Conservation (phyloP, 1,140 invertebrate species). For the Listronotus oregonensis region DNA sequence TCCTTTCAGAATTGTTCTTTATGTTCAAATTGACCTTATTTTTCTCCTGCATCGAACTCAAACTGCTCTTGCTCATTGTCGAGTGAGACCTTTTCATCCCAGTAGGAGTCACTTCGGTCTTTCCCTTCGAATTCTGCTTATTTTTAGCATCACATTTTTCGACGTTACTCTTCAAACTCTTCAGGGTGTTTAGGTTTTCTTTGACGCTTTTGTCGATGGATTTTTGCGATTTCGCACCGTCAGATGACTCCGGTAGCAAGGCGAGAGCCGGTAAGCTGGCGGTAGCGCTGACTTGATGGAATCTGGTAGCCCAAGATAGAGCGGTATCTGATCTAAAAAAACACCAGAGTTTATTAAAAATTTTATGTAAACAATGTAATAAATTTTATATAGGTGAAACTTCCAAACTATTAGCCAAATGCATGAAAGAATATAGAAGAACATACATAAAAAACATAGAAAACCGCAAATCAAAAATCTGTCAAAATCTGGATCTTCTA, state of each 20-base stretch:
- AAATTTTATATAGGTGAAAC: too few relatives aligned
- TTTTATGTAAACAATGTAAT: too few relatives aligned
- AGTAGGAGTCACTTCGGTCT: slow-evolving; percentile 1
- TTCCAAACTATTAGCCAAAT: too few relatives aligned
- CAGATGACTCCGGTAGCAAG: slow-evolving; percentile 56
- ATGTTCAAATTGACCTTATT: slow-evolving; percentile 48
- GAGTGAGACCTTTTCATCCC: slow-evolving; percentile 38
- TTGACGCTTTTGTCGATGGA: slow-evolving; percentile 52
- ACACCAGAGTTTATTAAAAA: not conserved
- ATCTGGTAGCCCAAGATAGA: slow-evolving; percentile 68
- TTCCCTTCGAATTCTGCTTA: slow-evolving; percentile 14
- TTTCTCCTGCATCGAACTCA: slow-evolving; percentile 43
- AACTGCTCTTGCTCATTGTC: slow-evolving; percentile 38
- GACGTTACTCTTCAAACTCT: slow-evolving; percentile 55
- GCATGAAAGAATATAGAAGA: too few relatives aligned
- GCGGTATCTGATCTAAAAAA: slow-evolving; percentile 47
- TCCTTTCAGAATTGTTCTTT: slow-evolving; percentile 44
- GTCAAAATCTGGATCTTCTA: too few relatives aligned
- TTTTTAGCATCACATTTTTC: slow-evolving; percentile 47
- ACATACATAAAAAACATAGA: too few relatives aligned
- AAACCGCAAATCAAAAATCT: too few relatives aligned
- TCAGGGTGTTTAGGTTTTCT: slow-evolving; percentile 58
- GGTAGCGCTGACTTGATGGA: slow-evolving; percentile 69
- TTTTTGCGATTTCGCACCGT: slow-evolving; percentile 36
- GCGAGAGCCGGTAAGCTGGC: slow-evolving; percentile 67